Conservation (phyloP, 2,113 vertebrate species). For the Hoplias malabaricus region DNA sequence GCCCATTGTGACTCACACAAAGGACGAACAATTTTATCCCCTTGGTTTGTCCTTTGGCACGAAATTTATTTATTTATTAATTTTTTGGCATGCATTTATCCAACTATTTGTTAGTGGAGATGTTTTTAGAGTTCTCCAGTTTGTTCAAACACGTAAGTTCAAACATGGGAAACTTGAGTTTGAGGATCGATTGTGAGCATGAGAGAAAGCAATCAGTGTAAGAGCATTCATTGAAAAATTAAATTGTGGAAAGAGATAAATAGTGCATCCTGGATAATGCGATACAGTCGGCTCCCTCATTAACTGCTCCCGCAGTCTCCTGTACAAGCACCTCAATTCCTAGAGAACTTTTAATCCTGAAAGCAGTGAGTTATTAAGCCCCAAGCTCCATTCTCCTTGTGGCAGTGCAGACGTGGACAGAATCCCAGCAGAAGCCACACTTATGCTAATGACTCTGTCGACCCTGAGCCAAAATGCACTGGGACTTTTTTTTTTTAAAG, state of each 20-base stretch:
- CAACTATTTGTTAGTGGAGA: neutral
- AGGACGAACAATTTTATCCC: conserved; percentile 23
- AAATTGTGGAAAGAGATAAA: conserved; percentile 36
- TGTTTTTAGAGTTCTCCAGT: neutral
- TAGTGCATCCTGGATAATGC: conserved; percentile 2
- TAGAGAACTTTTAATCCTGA: conserved; percentile 17
- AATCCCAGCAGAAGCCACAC: neutral
- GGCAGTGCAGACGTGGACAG: neutral
- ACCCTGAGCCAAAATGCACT: neutral
- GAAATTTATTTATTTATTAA: neutral
- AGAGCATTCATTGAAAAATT: conserved; percentile 35
- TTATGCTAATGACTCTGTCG: neutral
- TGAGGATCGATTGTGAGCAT: conserved; percentile 29
- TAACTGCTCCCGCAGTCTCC: conserved; percentile 9
- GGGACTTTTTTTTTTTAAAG: neutral
- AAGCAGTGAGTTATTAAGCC: conserved; percentile 7
- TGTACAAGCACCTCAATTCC: neutral
- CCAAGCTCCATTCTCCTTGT: neutral
- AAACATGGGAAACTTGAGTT: conserved; percentile 2
- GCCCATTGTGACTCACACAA: conserved; percentile 29
- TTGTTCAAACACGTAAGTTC: neutral
- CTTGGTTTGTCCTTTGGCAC: conserved; percentile 25
- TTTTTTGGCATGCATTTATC: neutral
- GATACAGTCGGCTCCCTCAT: conserved; percentile 23
- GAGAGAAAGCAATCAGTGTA: conserved; percentile 44